Evolutionary conservation across 2,888 invertebrate genomes (phyloP), one percentile per base, ranked within the genome.

Genomic region (Agonopterix heracliana): DNA sequence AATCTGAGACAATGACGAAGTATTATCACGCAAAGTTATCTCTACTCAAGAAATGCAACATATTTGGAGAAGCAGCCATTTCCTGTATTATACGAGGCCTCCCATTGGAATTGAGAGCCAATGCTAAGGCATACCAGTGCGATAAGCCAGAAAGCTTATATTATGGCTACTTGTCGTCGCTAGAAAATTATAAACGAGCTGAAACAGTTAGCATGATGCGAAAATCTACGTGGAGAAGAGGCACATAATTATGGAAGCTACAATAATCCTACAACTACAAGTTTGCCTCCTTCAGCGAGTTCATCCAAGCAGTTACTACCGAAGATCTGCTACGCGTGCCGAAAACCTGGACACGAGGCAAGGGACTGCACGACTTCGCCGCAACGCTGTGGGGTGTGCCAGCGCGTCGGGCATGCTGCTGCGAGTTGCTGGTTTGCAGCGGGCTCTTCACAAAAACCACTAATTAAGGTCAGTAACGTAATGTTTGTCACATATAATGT

Each of bases 1-100:
- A 60, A 3, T 44, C 42, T 5, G 68, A 61, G 48, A 58, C 59
- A 4, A 71, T 70, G 67, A 66, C 66, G 1, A 64, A 62, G 41
- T 73, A 71, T 44, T 71, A 52, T 35, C 61, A 64, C 38, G 57
- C 54, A 1, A 61, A 64, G 50, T 1, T 61, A 3, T 61, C 68
- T 45, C 48, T 62, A 5, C 45, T 68, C 13, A 61, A 55, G 52
- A 59, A 54, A 52, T 56, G 60, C 50, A 49, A 54, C 7, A 54
- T 66, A 3, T 13, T 45, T 1, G 62, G 58, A 9, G 52, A 57
- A 34, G 10, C 17, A 2, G 60, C 63, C 2, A 57, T 53, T 14
- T 57, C 61, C 0, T 62, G 62, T 38, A 52, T 60, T 0, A 61
- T 63, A 3, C 11, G 52, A 5, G 62, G 60, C 0, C 38, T 63